Base-by-base conservation (phyloP, 1,140 invertebrate species). In the Vanessa tameamea region DNA sequence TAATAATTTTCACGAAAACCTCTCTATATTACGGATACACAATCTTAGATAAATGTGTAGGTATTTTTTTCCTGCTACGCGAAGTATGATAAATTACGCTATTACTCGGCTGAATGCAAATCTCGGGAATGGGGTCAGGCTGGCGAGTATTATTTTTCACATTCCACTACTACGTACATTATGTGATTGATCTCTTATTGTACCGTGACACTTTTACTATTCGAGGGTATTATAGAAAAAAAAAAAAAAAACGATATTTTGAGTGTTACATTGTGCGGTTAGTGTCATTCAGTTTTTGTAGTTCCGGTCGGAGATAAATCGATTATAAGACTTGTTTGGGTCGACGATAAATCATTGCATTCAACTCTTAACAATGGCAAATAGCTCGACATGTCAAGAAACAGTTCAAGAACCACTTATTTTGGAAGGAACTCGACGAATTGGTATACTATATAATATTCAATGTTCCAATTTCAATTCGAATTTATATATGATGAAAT, bases 111-210 rank as follows among this genome's bases (percentile, higher is more conserved):
- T 89, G 89, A 90, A 92, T 92, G 89, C 88, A 92, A 90, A 92
- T 91, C 82, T 89, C 76, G 78, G 75, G 82, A 92, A 92, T 80
- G 88, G 85, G 90, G 90, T 92, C 88, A 92, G 78, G 68, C 79
- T 80, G 74, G 80, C 81, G 85, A 37, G 86, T 90, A 88, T 88
- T 88, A 88, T 91, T 89, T 90, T 89, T 89, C 82, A 87, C 83
- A 84, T 87, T 81, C 78, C 84, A 84, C 83, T 82, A 86, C 84
- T 87, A 84, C 76, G 82, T 76, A 73, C 82, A 84, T 80, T 73
- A 83, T 83, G 86, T 91, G 89, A 91, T 91, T 88, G 88, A 91
- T 92, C 76, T 86, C 84, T 87, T 84, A 89, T 91, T 92, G 89
- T 92, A 78, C 82, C 73, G 65, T 84, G 88, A 89, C 88, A 83